These are phyloP conservation scores for Tricholauxania praeusta DNA, from an alignment of 2,888 invertebrate species.

Conservation along the genomic window DNA sequence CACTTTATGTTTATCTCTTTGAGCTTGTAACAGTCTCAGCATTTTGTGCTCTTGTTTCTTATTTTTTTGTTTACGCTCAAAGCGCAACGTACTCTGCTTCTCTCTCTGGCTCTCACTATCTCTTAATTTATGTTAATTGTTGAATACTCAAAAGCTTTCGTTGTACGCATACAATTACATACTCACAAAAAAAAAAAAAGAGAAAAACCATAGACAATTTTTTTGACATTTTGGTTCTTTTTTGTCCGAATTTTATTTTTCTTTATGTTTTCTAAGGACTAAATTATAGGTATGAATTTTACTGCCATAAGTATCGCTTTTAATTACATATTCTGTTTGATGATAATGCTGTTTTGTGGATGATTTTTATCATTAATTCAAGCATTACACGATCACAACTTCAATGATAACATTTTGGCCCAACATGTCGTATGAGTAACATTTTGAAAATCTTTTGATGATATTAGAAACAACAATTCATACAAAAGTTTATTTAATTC, in stretches of 20 bases:
- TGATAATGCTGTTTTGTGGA: too few species aligned
- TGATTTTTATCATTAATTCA: too few species aligned
- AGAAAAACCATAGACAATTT: conserved; percentile 22
- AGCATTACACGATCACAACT: too few species aligned
- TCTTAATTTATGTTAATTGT: conserved; percentile 21
- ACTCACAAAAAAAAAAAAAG: not conserved
- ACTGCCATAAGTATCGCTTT: too few species aligned
- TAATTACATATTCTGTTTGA: too few species aligned
- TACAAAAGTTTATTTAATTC: too few species aligned
- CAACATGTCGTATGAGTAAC: too few species aligned
- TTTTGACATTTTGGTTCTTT: conserved; percentile 31
- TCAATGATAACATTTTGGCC: not conserved
- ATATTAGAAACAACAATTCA: too few species aligned
- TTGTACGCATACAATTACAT: conserved; percentile 1
- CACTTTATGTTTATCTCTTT: too few species aligned
- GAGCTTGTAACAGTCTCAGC: too few species aligned
- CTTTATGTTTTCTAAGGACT: conserved; percentile 30
- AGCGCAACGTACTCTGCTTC: not conserved
- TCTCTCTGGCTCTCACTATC: not conserved
- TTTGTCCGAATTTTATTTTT: conserved; percentile 2
- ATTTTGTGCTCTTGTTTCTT: too few species aligned
- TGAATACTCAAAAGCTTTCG: conserved; percentile 32
- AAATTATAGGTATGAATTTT: conserved; percentile 14
- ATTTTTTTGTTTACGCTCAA: not conserved
- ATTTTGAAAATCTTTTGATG: too few species aligned